Base-by-base conservation (phyloP, 2,113 vertebrate genomes). In the Coryphaenoides rupestris region DNA sequence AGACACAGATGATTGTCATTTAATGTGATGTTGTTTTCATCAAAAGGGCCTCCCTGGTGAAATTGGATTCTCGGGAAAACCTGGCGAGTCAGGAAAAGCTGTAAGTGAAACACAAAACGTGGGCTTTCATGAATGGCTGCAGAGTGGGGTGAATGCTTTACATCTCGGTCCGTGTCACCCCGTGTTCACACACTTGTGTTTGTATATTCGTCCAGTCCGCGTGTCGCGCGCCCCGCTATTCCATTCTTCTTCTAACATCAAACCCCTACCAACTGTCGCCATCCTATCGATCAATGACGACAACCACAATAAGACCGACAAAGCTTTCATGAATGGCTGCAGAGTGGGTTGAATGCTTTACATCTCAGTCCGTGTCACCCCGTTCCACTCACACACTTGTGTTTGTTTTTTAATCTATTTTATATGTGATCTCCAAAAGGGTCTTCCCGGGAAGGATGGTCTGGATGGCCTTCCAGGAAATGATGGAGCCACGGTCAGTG, bases 41-140 rank as follows among this genome's bases (percentile, higher is more conserved):
- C 13, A 63, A 6, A 70, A 98, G 96, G 96, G 96, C 4, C 78
- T 96, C 0, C 93, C 95, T 59, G 97, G 97, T 68, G 96, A 98
- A 83, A 90, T 93, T 15, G 96, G 96, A 73, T 92, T 93, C 87
- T 82, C 93, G 0, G 95, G 97, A 40, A 96, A 93, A 87, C 86
- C 73, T 0, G 97, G 97, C 62, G 90, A 91, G n/a, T 19, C 89
- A 0, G 97, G 97, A 28, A 93, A 89, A 58, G 15, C 77, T 56
- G 97, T 98, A 87, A 95, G 95, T 92, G 21, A 2, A 63, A 23
- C 21, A 22, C 19, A 60, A 21, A 40, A 9, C 17, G n/a, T 14
- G 17, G 1, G 19, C 45, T 21, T n/a, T n/a, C n/a, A n/a, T n/a
- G n/a, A n/a, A n/a, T n/a, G n/a, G n/a, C n/a, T n/a, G n/a, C n/a